Base-by-base conservation (phyloP, 2,797 vertebrate species). In the Martes flavigula region DNA sequence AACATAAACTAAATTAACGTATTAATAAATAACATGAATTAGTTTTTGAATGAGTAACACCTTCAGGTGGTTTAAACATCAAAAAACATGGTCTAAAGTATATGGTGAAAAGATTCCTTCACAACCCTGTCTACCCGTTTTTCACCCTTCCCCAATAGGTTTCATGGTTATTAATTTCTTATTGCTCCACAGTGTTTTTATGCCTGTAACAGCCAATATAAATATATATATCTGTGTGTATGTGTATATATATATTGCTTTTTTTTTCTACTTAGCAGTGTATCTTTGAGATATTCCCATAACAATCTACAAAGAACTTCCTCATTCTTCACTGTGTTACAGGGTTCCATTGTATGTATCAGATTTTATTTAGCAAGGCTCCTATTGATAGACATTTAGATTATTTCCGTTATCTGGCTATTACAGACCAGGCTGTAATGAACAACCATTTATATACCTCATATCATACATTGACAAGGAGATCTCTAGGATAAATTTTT, bases 271-370 rank as follows among this genome's bases (percentile, higher is more conserved):
- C 30, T 95, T 93, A 90, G 68, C 86, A 83, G 83, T 68, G 13
- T 85, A 70, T 93, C 91, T 94, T 95, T 95, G 75, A 79, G 56
- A 54, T 90, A 54, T 62, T 87, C 32, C 72, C n/a, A 17, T 48
- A 72, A 46, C 66, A 46, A 13, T 78, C 56, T 94, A 87, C 46
- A 87, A 95, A 96, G 62, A 56, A 12, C 68, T 91, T 91, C 62
- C 87, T 92, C 60, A 60, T 66, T 82, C 91, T 78, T 84, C 83
- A n/a, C 23, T 77, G 62, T 27, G 25, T 75, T 48, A 30, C 20
- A 68, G 21, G n/a, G 38, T 88, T 73, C 51, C 27, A 70, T 48
- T 90, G 35, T 94, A 70, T 72, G 60, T 54, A 46, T 73, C 7
- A 30, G 51, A 90, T 85, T 83, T 85, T 96, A 75, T 72, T 93